Evolutionary conservation across 1,140 invertebrate species (phyloP), one percentile per base, ranked within the genome.

Genomic region (Babylonia areolata): DNA sequence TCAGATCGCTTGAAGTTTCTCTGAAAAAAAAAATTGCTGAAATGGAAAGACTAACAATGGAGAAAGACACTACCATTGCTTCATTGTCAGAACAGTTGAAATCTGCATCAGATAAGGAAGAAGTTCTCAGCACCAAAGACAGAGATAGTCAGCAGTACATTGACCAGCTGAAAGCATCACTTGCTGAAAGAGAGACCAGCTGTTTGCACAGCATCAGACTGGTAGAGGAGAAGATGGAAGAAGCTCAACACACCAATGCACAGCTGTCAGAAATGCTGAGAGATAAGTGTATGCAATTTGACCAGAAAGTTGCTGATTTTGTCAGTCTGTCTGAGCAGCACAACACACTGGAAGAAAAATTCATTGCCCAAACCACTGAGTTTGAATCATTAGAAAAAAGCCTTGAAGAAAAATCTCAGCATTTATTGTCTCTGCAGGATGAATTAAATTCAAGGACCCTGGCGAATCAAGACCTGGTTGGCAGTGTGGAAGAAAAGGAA

Each of bases 361-460:
- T 86, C 35, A n/a, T 33, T n/a, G n/a, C 23, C 39, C 39, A 84
- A 39, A 40, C 6, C 0, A 28, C 69, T 73, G 64, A 40, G 33
- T 9, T 12, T 9, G 58, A 83, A n/a, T 39, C 5, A 15, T 46
- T 88, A 35, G 42, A 69, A 37, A 37, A 17, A 28, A n/a, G 39
- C 9, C n/a, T 86, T 35, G 51, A n/a, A 79, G 81, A 84, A 17
- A 83, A 86, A 33, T 58, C 46, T 35, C 79, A 88, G 69, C 73
- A 69, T 20, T 17, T 81, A 9, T 15, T 42, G 23, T 1, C 77
- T 40, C 1, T 82, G 0, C 78, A 85, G 40, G 35, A 33, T 33
- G 33, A 83, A 20, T 37, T 83, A 37, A n/a, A 83, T 11, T 71
- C 81, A 69, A 39, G 40, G 37, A 83, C 12, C 35, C 6, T 33